A percentile compares a stretch with the other conserved stretches of the same genome.
phyloP scores from a whole-genome alignment of 2,888 invertebrate species.

The Lithophane socia region DNA sequence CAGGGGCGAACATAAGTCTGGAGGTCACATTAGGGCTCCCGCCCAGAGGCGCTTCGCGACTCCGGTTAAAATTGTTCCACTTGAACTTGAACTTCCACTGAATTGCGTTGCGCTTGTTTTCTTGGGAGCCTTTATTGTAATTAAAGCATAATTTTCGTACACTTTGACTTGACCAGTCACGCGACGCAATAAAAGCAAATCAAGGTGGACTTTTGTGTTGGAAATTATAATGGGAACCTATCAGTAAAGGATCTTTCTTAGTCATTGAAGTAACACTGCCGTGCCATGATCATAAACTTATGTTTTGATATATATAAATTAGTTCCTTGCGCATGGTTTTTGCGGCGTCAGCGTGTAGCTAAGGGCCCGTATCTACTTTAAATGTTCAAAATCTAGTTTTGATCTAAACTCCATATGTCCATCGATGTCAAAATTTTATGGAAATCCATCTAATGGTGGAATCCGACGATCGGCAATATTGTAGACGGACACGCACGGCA shows the following conservation, averaged over 20 bases:
- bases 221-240: slow-evolving; percentile 20
- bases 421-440: background rate
- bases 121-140: background rate
- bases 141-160: slow-evolving; percentile 17
- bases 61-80: background rate
- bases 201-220: slow-evolving; percentile 28
- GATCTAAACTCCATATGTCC: background rate
- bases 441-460: background rate
- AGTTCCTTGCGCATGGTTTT: background rate
- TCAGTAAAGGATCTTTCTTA: slow-evolving; percentile 16
- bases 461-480: no score
- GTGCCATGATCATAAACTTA: background rate
- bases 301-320: background rate
- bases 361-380: no score
- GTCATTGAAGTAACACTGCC: background rate
- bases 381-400: background rate
- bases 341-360: no score
- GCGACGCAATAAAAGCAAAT: slow-evolving; percentile 29
- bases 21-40: background rate
- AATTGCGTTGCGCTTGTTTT: no score
- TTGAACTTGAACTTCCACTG: no score
- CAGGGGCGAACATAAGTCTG: background rate
- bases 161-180: slow-evolving; percentile 22
- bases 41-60: background rate
- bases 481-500: no score